Base-by-base conservation (phyloP, 2,888 invertebrate genomes). In the Amblyjoppa fuscipennis region DNA sequence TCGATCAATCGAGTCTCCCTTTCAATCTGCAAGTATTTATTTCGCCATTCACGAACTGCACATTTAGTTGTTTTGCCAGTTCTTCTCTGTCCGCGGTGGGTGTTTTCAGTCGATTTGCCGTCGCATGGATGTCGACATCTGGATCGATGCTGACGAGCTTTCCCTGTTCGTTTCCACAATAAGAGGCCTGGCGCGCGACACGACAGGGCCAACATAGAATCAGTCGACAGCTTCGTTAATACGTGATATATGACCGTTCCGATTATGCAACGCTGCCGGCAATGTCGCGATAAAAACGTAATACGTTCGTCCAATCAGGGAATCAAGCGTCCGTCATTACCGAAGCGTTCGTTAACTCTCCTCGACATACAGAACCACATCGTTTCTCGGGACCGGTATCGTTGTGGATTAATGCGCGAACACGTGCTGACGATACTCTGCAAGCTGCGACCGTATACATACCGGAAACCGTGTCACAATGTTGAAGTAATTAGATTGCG, bases 111-210 rank as follows among this genome's bases (percentile, higher is more conserved):
- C 28, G 61, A 25, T n/a, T 51, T 20, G 13, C 25, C 3, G 75
- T 34, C 45, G 64, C 61, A n/a, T 31, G 31, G 49, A n/a, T 41
- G 9, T 31, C 20, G 66, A 75, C 64, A 66, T 75, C 64, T n/a
- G 64, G 34, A 64, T 64, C 64, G n/a, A 75, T 75, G 64, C 49
- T 13, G 66, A 66, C 75, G 45, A 16, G 45, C 45, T 13, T 64
- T 75, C 38, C 64, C 34, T 20, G 31, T 64, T 75, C 41, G 64
- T 66, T 75, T 75, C 64, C 25, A 66, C 25, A 66, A 75, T 51
- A 75, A 66, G 16, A 6, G n/a, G 9, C 51, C 64, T 31, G 61
- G 34, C 28, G n/a, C 20, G 51, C 20, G 51, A 13, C 49, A 49
- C 61, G 45, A 61, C 31, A 16, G 28, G 75, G n/a, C 59, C n/a